These are phyloP conservation scores for Lepilemur ruficaudatus DNA, from an alignment of 2,797 vertebrate genomes.

Conservation along the genomic window DNA sequence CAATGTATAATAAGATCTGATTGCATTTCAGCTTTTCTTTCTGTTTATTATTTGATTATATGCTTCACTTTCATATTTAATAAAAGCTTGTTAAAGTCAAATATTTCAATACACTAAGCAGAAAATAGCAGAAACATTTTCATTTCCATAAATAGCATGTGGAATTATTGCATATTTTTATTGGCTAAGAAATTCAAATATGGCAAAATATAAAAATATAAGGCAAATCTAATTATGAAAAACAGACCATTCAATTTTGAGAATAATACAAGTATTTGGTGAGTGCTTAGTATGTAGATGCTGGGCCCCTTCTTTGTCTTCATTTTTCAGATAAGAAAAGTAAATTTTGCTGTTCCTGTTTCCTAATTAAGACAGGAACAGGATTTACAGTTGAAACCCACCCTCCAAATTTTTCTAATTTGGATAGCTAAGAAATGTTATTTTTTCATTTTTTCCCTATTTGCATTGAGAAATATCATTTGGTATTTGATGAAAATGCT, in stretches of 20 bases:
- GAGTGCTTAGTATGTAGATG: not conserved
- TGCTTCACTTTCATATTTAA: not conserved
- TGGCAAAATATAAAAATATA: not conserved
- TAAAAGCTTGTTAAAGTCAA: not conserved
- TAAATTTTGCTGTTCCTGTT: not conserved
- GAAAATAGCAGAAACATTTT: conserved; percentile 4
- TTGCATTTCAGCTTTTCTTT: not conserved
- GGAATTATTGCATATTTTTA: not conserved
- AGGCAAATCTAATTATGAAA: not conserved
- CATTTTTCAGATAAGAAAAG: conserved; percentile 6
- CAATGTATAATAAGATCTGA: not conserved
- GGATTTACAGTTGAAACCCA: not conserved
- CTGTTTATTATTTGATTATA: not conserved
- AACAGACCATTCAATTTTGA: not conserved
- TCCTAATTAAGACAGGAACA: not conserved
- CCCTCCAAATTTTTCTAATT: not conserved
- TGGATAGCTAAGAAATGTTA: not conserved
- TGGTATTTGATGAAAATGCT: conserved; percentile 17
- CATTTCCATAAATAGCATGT: not conserved
- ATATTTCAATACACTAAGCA: not conserved
- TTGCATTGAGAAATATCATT: not conserved
- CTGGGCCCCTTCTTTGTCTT: not conserved
- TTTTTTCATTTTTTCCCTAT: too few relatives aligned
- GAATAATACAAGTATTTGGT: not conserved
- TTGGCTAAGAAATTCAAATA: not conserved